Evolutionary conservation across 1,140 invertebrate species (phyloP).

Genomic region (Drosophila kikkawai): DNA sequence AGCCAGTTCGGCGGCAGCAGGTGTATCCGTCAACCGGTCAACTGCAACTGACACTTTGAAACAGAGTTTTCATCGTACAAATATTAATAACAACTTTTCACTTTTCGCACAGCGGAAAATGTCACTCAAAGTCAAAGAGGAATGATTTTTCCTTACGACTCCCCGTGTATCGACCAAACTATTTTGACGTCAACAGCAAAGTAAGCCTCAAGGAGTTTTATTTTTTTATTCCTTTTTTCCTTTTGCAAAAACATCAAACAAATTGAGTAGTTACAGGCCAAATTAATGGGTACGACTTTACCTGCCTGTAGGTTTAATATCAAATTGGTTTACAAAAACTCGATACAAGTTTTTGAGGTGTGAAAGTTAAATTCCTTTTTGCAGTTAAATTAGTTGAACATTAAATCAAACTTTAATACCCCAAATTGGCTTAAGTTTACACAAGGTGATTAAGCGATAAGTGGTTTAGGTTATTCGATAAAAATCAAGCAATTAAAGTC

Average conservation of each 20-base stretch:
- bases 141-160: slow-evolving; percentile 53
- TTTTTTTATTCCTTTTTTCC: neutral
- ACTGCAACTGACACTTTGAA: slow-evolving; percentile 37
- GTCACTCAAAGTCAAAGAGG: slow-evolving; percentile 77
- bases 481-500: slow-evolving; percentile 13
- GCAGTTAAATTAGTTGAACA: slow-evolving; percentile 28
- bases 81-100: slow-evolving; percentile 80
- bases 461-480: slow-evolving; percentile 14
- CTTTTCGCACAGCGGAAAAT: slow-evolving; percentile 74
- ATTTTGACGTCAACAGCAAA: slow-evolving; percentile 53
- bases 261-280: slow-evolving; percentile 53
- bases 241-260: slow-evolving; percentile 32
- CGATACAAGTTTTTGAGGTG: slow-evolving; percentile 46
- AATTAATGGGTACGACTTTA: slow-evolving; percentile 53
- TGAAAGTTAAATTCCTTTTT: slow-evolving; percentile 69
- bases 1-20: slow-evolving; percentile 21
- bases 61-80: slow-evolving; percentile 59
- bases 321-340: slow-evolving; percentile 26
- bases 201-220: slow-evolving; percentile 39
- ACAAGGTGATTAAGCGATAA: slow-evolving; percentile 3
- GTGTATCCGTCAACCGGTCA: slow-evolving; percentile 52
- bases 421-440: slow-evolving; percentile 4
- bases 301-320: slow-evolving; percentile 43
- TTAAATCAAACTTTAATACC: slow-evolving; percentile 34
- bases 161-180: slow-evolving; percentile 65